A percentile compares a stretch with the other conserved stretches of the same genome.
phyloP scores from a whole-genome alignment of 2,113 vertebrate genomes.

The Pluvianellus socialis region DNA sequence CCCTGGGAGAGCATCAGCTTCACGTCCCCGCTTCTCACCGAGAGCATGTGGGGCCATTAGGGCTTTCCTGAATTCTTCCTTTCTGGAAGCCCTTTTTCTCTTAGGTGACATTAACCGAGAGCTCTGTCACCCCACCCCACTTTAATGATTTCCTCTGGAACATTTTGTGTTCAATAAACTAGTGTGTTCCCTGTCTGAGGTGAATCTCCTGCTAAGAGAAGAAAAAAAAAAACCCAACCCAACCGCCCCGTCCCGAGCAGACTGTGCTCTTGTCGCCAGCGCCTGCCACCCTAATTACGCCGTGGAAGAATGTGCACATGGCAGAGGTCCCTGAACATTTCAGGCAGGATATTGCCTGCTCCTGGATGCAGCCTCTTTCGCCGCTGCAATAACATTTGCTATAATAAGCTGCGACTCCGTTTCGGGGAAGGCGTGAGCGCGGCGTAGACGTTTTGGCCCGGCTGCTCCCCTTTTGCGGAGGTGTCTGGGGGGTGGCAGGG shows the following conservation, averaged over 20 bases:
- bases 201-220: neutral
- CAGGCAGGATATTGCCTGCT: slow-evolving; percentile 61
- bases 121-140: neutral
- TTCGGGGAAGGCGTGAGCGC: neutral
- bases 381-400: neutral
- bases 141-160: slow-evolving; percentile 22
- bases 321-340: slow-evolving; percentile 41
- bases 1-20: neutral
- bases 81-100: slow-evolving; percentile 17
- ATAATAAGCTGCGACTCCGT: neutral
- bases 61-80: neutral
- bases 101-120: neutral
- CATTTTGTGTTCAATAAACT: neutral
- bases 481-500: neutral
- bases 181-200: neutral
- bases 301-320: slow-evolving; percentile 9
- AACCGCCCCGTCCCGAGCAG: accelerated
- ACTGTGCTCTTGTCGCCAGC: neutral
- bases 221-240: neutral
- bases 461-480: neutral
- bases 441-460: neutral
- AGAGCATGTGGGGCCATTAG: accelerated
- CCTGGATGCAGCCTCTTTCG: slow-evolving; percentile 1
- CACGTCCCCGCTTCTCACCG: accelerated
- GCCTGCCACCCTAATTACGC: slow-evolving; percentile 4